A percentile compares a stretch with the other conserved stretches of the same genome.
Evolutionary conservation across 2,888 invertebrate genomes (phyloP).

Genomic region (Mactromeris polynyma): DNA sequence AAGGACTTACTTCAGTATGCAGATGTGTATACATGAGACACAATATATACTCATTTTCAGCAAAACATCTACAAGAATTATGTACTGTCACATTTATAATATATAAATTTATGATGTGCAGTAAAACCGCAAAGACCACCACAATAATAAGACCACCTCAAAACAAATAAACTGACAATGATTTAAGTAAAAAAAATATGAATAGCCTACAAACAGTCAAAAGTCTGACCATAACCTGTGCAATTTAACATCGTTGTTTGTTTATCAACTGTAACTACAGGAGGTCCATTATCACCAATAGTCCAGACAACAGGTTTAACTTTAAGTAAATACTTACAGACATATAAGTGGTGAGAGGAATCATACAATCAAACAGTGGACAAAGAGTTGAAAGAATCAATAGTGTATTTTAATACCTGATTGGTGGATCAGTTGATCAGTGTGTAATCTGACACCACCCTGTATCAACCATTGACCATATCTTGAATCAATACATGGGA

Average conservation of each 20-base stretch:
- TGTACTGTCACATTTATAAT: no score
- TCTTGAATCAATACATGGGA: background rate
- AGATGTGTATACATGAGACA: no score
- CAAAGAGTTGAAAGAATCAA: background rate
- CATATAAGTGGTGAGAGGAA: background rate
- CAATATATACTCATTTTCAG: no score
- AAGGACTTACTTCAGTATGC: no score
- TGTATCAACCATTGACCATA: background rate
- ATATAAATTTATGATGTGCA: no score
- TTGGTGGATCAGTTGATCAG: background rate
- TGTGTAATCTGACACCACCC: background rate
- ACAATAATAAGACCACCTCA: no score
- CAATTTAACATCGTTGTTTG: background rate
- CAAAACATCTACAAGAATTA: no score
- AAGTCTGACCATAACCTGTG: background rate
- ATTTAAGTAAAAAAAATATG: background rate
- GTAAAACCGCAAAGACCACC: no score
- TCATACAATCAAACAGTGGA: background rate
- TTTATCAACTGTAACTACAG: background rate
- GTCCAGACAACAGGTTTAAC: background rate
- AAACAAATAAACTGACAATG: background rate
- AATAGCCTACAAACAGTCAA: background rate
- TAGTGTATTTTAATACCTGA: background rate
- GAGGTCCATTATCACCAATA: background rate
- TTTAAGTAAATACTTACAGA: background rate